Percentiles rank a stretch among this genome's conserved stretches.
Conservation (phyloP, 2,888 invertebrate species). For the Gymnoscelis rufifasciata region DNA sequence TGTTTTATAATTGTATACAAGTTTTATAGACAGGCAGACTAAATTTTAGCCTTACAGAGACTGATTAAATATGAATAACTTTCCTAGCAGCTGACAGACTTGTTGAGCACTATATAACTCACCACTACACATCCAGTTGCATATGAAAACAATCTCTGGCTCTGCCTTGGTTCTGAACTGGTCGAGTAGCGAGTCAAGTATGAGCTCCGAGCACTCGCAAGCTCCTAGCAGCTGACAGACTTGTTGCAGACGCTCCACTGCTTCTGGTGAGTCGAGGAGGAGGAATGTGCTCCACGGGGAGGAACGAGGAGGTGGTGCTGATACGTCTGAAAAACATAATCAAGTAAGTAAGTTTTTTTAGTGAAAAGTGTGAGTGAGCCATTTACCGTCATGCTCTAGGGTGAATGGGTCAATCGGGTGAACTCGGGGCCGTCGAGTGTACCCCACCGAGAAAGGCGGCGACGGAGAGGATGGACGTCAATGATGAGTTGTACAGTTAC, state of each 20-base stretch:
- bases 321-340: constrained; percentile 34
- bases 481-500: constrained; percentile 1
- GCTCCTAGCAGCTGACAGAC: constrained; percentile 78
- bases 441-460: no score
- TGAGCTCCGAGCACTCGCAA: constrained; percentile 73
- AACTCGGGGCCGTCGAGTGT: no score
- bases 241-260: constrained; percentile 68
- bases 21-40: no score
- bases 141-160: constrained; percentile 79
- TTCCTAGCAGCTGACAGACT: no score
- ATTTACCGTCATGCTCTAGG: no score
- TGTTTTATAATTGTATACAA: background rate
- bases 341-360: background rate
- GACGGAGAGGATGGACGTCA: background rate
- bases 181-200: constrained; percentile 82
- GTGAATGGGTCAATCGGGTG: no score
- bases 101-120: no score
- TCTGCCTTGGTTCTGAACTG: constrained; percentile 70
- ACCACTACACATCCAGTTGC: constrained; percentile 79
- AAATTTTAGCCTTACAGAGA: no score
- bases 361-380: no score
- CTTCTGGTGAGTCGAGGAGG: constrained; percentile 65
- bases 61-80: no score
- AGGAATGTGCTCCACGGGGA: constrained; percentile 83
- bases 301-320: constrained; percentile 28